Evolutionary conservation across 2,888 invertebrate genomes (phyloP), one percentile per base, ranked within the genome.

Genomic region (Drosophila demipolita): DNA sequence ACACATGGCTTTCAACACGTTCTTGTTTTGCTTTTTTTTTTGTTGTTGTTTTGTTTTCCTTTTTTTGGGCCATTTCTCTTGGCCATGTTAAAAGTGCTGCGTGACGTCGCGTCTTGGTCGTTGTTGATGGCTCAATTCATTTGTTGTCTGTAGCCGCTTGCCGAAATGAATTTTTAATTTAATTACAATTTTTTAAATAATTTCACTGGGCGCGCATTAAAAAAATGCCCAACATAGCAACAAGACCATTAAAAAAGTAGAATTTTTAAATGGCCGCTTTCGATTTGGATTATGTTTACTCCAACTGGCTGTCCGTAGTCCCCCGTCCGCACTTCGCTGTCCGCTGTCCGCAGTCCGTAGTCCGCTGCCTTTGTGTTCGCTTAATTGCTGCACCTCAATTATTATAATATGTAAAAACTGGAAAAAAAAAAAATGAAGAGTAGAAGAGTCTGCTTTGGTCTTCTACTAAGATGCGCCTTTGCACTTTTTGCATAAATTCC

Each of bases 1-100:
- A 80, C 87, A 84, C 83, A 87, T 82, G 87, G 85, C 85, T 86
- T 86, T 86, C 86, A 86, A 86, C 86, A 86, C 86, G 86, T 87
- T 78, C 70, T 60, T 73, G 66, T 69, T 73, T 69, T 66, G 76
- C 65, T 70, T 61, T 67, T 50, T 38, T 58, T 70, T 68, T 49
- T 26, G 26, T 26, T 26, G 26, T 26, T 26, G 26, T 26, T 32
- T 45, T 15, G 40, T 26, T 52, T 61, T 52, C 63, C 55, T 7
- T 36, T 32, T 70, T 80, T 72, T 84, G 62, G 81, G 82, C 66
- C 79, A 83, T 75, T 85, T 87, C 81, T 66, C 73, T 54, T 54
- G 68, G 38, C 58, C 66, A 48, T 57, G 69, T 61, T 49, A 49
- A 50, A 64, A 66, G 70, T 66, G 57, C 83, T 83, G 83, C 83